These are phyloP conservation scores for Adoxophyes honmai DNA, from an alignment of 1,140 invertebrate genomes.

Conservation along the genomic window DNA sequence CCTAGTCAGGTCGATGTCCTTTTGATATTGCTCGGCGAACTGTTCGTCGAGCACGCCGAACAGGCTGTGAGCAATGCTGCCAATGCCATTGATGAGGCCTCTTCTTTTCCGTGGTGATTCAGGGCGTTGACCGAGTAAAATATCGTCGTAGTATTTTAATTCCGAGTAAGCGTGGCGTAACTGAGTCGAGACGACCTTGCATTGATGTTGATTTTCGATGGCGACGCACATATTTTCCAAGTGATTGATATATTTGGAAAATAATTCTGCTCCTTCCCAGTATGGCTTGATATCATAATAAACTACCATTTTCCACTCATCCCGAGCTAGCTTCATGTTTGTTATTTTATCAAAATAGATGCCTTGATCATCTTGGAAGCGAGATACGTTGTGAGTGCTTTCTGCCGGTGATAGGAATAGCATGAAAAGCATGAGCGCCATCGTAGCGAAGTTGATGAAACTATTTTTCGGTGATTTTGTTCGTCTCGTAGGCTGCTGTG, in stretches of 20 bases:
- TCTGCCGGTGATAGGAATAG: too few relatives aligned
- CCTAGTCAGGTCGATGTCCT: slow-evolving; percentile 25
- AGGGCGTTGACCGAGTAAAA: background rate
- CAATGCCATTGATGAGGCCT: slow-evolving; percentile 31
- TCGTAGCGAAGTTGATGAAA: too few relatives aligned
- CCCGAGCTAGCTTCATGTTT: background rate
- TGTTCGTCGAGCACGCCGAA: slow-evolving; percentile 34
- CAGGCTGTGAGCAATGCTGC: slow-evolving; percentile 27
- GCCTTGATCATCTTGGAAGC: too few relatives aligned
- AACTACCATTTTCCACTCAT: background rate
- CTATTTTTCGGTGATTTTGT: too few relatives aligned
- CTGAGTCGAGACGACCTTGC: background rate
- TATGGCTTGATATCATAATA: slow-evolving; percentile 4
- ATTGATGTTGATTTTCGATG: background rate
- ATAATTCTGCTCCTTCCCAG: background rate
- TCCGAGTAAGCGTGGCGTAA: background rate
- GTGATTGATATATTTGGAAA: background rate
- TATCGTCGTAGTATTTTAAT: background rate
- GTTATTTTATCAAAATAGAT: background rate
- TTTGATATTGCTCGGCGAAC: slow-evolving; percentile 37
- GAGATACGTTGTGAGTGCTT: too few relatives aligned
- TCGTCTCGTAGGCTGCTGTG: too few relatives aligned
- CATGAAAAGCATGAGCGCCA: too few relatives aligned
- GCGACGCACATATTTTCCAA: background rate
- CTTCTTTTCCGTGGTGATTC: background rate